Percentiles rank a stretch among this genome's conserved stretches.
These are phyloP conservation scores for Procapra przewalskii DNA, from an alignment of 2,113 vertebrate species.

Conservation along the genomic window DNA sequence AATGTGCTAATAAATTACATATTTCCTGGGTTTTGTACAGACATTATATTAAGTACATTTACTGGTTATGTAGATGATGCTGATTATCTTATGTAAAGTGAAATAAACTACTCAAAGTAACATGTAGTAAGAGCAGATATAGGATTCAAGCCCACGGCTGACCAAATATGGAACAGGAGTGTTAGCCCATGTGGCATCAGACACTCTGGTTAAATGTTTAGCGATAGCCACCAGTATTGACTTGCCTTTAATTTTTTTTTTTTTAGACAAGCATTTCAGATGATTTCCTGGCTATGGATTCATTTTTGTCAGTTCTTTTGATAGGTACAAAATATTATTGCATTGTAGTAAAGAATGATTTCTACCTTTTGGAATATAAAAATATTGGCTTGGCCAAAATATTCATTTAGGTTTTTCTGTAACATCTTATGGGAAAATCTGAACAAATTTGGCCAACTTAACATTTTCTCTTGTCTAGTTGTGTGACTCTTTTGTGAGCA, in stretches of 20 bases:
- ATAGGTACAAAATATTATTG: background rate
- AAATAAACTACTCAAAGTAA: background rate
- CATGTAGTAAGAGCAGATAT: too few species aligned
- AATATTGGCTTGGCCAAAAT: background rate
- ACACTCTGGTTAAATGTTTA: background rate
- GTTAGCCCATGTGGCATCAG: background rate
- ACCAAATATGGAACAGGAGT: accelerated
- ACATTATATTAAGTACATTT: background rate
- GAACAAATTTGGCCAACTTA: background rate
- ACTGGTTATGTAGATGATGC: background rate
- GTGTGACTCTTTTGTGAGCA: background rate
- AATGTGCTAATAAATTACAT: background rate
- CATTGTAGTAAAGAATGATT: background rate
- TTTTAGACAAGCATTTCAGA: background rate
- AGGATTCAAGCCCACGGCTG: background rate
- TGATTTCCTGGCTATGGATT: background rate
- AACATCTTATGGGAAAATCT: background rate
- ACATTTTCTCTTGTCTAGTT: background rate
- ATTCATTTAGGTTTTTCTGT: background rate
- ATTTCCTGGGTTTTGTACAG: background rate
- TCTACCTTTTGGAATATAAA: background rate
- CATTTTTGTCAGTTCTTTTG: background rate
- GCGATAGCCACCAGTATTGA: background rate
- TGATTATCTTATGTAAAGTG: background rate
- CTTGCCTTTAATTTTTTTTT: background rate